Conservation (phyloP, 1,140 invertebrate species). For the Drosophila paulistorum region DNA sequence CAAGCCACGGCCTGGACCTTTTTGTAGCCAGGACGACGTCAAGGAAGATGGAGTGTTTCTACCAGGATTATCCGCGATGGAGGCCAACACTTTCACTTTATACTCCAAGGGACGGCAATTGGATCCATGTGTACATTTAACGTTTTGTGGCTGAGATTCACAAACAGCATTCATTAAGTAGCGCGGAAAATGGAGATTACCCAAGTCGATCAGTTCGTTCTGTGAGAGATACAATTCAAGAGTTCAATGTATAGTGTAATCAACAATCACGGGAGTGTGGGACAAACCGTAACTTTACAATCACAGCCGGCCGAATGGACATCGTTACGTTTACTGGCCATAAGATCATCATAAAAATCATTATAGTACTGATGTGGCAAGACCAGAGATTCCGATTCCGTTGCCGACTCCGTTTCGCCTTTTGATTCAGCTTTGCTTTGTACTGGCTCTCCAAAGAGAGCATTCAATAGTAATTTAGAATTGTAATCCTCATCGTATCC, state of each 20-base stretch:
- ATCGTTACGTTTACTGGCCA: slow-evolving; percentile 61
- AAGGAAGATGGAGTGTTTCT: neutral
- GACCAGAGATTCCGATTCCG: slow-evolving; percentile 33
- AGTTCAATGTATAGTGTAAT: too few species aligned
- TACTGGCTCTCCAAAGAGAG: slow-evolving; percentile 41
- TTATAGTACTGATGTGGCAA: slow-evolving; percentile 64
- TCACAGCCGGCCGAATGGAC: slow-evolving; percentile 72
- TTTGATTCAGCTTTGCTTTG: slow-evolving; percentile 28
- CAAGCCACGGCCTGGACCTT: slow-evolving; percentile 25
- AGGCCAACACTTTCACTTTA: slow-evolving; percentile 70
- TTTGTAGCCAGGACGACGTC: slow-evolving; percentile 51
- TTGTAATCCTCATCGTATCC: slow-evolving; percentile 48
- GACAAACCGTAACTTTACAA: slow-evolving; percentile 77
- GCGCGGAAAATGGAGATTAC: slow-evolving; percentile 66
- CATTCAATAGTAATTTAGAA: slow-evolving; percentile 61
- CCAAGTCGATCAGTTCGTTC: slow-evolving; percentile 73
- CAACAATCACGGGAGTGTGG: neutral
- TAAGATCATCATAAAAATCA: slow-evolving; percentile 72
- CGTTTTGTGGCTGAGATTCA: slow-evolving; percentile 51
- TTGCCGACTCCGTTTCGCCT: neutral
- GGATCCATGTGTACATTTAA: slow-evolving; percentile 69
- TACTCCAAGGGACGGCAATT: slow-evolving; percentile 76
- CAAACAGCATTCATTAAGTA: slow-evolving; percentile 77
- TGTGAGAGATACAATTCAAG: slow-evolving; percentile 17
- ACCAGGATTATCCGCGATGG: slow-evolving; percentile 20